Evolutionary conservation across 2,797 vertebrate species (phyloP).

Genomic region (Naso thynnoides): DNA sequence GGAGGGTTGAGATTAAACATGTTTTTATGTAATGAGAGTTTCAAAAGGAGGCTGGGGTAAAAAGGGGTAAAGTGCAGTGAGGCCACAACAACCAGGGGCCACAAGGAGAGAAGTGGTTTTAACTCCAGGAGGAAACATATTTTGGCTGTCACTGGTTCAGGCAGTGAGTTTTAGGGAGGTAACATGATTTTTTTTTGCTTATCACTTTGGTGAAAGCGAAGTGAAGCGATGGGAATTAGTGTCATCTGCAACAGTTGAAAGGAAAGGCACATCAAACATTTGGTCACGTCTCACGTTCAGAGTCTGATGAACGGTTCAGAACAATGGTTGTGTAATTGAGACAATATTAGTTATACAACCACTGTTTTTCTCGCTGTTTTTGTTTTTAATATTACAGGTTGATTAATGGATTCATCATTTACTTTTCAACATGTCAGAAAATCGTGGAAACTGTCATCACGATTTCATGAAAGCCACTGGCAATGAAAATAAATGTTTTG

Average conservation of each 20-base stretch:
- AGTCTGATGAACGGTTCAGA: neutral
- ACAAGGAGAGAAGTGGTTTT: conserved; percentile 29
- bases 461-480: neutral
- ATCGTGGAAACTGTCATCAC: neutral
- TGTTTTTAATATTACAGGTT: neutral
- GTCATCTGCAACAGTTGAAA: conserved; percentile 4
- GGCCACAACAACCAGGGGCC: conserved; percentile 24
- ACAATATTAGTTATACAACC: neutral
- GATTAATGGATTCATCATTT: neutral
- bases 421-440: conserved; percentile 6
- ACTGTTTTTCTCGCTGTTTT: neutral
- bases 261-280: neutral
- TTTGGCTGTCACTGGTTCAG: neutral
- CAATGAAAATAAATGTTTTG: neutral
- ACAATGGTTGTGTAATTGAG: neutral
- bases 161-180: neutral
- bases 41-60: conserved; percentile 56
- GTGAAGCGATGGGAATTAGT: neutral
- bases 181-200: conserved; percentile 12
- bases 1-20: conserved; percentile 73
- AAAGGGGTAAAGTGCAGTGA: conserved; percentile 56
- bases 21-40: conserved; percentile 81
- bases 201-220: neutral
- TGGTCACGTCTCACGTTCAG: neutral
- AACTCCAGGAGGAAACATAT: conserved; percentile 25